Percentiles rank a stretch among this genome's conserved stretches.
These are phyloP conservation scores for Rhopalosiphum maidis DNA, from an alignment of 1,140 invertebrate species.

Conservation along the genomic window DNA sequence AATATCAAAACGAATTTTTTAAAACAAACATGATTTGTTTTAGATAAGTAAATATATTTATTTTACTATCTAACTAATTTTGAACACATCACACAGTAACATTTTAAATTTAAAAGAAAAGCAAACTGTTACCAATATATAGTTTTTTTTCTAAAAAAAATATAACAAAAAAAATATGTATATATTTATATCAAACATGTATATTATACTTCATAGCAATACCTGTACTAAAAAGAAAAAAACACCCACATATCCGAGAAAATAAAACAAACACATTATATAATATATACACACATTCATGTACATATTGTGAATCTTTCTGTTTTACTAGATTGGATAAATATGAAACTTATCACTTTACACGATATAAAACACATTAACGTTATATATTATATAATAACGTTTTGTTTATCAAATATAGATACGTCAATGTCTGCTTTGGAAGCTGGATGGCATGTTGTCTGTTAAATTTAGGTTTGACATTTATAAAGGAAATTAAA, in stretches of 20 bases:
- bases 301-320: background rate
- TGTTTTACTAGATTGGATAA: background rate
- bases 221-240: constrained; percentile 42
- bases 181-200: constrained; percentile 17
- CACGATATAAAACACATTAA: background rate
- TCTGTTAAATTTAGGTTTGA: background rate
- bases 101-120: constrained; percentile 49
- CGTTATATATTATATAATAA: background rate
- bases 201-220: constrained; percentile 22
- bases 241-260: background rate
- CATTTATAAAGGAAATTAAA: constrained; percentile 16
- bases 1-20: constrained; percentile 35
- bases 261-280: constrained; percentile 39
- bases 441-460: background rate
- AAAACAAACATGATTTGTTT: constrained; percentile 27
- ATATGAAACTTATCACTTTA: background rate
- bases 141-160: constrained; percentile 36
- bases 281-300: constrained; percentile 17
- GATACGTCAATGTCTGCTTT: constrained; percentile 7
- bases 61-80: constrained; percentile 47
- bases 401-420: background rate
- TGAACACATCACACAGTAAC: constrained; percentile 57
- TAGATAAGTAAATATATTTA: constrained; percentile 6
- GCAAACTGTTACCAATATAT: constrained; percentile 39
- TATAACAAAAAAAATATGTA: background rate